phyloP scores from a whole-genome alignment of 92 coral and sea anemone genomes.

The Phenganax marumi region DNA sequence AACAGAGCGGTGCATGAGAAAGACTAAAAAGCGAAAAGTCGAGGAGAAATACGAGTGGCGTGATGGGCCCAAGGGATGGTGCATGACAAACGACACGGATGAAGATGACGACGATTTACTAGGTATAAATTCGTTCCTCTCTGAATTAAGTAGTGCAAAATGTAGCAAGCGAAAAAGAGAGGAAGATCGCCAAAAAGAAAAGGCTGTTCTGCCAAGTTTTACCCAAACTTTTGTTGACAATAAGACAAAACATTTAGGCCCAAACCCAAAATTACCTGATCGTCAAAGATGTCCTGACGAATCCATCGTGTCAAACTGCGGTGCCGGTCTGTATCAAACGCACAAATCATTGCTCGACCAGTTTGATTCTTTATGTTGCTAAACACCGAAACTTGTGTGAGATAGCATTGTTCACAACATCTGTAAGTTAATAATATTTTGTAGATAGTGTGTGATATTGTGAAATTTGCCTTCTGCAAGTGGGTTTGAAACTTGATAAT shows the following conservation, averaged over 20 bases:
- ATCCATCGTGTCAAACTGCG: conserved; percentile 13
- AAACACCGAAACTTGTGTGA: neutral
- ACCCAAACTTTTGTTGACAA: conserved; percentile 21
- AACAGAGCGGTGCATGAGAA: conserved; percentile 82
- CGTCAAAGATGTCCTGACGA: neutral
- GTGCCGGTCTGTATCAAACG: conserved; percentile 20
- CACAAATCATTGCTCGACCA: conserved; percentile 22
- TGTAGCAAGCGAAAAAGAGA: conserved; percentile 27
- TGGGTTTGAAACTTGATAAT: neutral
- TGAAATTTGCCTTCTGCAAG: neutral
- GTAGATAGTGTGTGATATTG: neutral
- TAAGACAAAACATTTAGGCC: conserved; percentile 4
- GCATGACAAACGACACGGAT: conserved; percentile 74
- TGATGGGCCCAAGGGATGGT: conserved; percentile 76
- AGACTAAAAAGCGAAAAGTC: conserved; percentile 69
- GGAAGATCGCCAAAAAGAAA: conserved; percentile 10
- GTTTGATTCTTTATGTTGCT: conserved; percentile 38
- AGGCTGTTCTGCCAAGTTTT: conserved; percentile 35
- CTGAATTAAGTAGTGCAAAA: conserved; percentile 70
- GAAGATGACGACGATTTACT: conserved; percentile 81
- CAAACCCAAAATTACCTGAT: conserved; percentile 7
- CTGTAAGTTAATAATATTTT: conserved; percentile 1
- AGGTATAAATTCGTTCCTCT: conserved; percentile 98
- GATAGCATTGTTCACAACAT: conserved; percentile 1
- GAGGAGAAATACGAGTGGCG: conserved; percentile 87